Base-by-base conservation (phyloP, 2,888 invertebrate species). In the Oligia fasciuncula region DNA sequence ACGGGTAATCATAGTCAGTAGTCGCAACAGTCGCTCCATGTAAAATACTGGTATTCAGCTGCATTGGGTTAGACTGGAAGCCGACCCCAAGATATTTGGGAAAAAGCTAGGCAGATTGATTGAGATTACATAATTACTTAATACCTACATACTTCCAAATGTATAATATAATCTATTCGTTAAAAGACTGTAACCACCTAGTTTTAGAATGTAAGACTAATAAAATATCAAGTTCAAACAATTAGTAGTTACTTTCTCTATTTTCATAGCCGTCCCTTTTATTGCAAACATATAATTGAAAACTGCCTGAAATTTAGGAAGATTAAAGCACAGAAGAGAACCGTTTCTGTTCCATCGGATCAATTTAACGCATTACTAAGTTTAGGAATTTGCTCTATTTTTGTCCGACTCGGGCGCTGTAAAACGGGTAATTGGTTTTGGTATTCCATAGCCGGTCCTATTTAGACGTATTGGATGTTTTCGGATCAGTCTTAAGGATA, bases 281-380 rank as follows among this genome's bases (percentile, higher is more conserved):
- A 51, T 75, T n/a, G 54, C 4, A 40, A n/a, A 73, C 11, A 75
- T 66, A 82, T 60, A 46, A 76, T 85, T 69, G 46, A n/a, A 72
- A 76, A 70, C 43, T 35, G 29, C 17, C n/a, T 60, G 46, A 51
- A 60, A 63, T 84, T 46, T 13, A 5, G 40, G 29, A 70, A 84
- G 70, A 77, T 73, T 51, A 17, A 67, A 51, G 40, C 23, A 65
- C 46, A 62, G 67, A 73, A 73, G n/a, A 60, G 40, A 81, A 66
- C 70, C 60, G 43, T 77, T 76, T 85, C 65, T 67, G 79, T 76
- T 76, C 65, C 76, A 49, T 72, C 71, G 73, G 73, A 71, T 69
- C 79, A 86, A 87, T 88, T 84, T 86, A 76, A 84, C 76, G 86
- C 84, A 76, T 86, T 81, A 73, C 81, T 84, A 81, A 81, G 71